A percentile compares a stretch with the other conserved stretches of the same genome.
Conservation (phyloP, 2,888 invertebrate species). For the Apodemia zela region DNA sequence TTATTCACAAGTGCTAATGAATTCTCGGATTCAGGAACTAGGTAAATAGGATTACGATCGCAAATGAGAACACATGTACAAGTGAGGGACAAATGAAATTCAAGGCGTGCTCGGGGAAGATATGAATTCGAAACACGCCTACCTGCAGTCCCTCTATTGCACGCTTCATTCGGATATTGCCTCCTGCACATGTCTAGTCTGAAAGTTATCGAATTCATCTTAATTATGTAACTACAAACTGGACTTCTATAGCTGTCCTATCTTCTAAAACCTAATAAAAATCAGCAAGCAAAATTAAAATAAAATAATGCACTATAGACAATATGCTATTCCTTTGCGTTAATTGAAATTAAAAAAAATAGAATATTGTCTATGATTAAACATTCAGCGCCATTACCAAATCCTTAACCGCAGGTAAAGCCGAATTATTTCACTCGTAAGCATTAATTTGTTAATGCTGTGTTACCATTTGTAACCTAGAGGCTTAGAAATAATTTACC, state of each 20-base stretch:
- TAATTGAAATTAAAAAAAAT: conserved; percentile 25
- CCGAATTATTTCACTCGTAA: conserved; percentile 61
- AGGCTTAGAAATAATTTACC: conserved; percentile 85
- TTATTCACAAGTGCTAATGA: conserved; percentile 78
- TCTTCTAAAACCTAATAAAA: conserved; percentile 22
- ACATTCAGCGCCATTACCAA: conserved; percentile 78
- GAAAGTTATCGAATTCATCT: conserved; percentile 83
- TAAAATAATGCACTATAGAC: conserved; percentile 26
- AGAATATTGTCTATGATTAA: conserved; percentile 36
- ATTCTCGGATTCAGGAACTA: conserved; percentile 47
- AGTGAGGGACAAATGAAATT: conserved; percentile 59
- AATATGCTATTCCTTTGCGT: conserved; percentile 28
- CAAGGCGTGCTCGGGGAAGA: conserved; percentile 70
- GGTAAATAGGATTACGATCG: conserved; percentile 42
- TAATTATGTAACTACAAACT: conserved; percentile 26
- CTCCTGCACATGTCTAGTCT: conserved; percentile 99
- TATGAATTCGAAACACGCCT: conserved; percentile 76
- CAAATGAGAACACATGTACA: conserved; percentile 54
- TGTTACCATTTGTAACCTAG: conserved; percentile 59
- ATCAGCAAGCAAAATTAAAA: conserved; percentile 27
- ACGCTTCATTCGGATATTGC: conserved; percentile 95
- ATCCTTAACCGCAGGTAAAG: conserved; percentile 74
- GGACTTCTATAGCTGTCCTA: conserved; percentile 5
- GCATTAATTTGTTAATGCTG: conserved; percentile 62
- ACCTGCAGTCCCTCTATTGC: conserved; percentile 99